These are phyloP conservation scores for Drosophila murphyi DNA, from an alignment of 1,140 invertebrate genomes.

Conservation along the genomic window DNA sequence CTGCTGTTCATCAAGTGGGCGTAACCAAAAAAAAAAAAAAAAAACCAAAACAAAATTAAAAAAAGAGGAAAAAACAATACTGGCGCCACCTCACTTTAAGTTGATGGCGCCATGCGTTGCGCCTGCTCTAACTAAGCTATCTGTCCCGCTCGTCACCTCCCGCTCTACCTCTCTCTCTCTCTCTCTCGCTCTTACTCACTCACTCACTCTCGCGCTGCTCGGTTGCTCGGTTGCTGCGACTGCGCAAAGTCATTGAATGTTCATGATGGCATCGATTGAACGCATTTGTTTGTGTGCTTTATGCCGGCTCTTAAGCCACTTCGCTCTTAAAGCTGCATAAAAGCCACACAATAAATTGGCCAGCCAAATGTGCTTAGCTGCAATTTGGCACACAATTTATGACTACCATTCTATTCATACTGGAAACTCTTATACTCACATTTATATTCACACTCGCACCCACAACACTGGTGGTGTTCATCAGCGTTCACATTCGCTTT, in stretches of 20 bases:
- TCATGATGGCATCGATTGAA: constrained; percentile 38
- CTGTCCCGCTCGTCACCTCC: constrained; percentile 20
- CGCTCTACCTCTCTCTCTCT: constrained; percentile 2
- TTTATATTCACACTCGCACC: neutral
- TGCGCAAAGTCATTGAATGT: constrained; percentile 43
- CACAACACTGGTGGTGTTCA: neutral
- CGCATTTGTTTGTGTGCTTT: constrained; percentile 14
- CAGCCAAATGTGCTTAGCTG: constrained; percentile 43
- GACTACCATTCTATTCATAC: constrained; percentile 24
- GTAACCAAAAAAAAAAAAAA: constrained; percentile 77
- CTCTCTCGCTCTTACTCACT: constrained; percentile 7
- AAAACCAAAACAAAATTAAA: constrained; percentile 41
- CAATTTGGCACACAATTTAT: constrained; percentile 58
- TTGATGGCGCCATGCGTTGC: constrained; percentile 64
- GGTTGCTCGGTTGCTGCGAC: constrained; percentile 20
- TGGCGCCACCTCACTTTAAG: constrained; percentile 78
- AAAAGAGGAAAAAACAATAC: constrained; percentile 61
- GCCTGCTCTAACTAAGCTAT: constrained; percentile 55
- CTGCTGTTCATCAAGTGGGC: constrained; percentile 69
- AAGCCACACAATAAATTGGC: constrained; percentile 41
- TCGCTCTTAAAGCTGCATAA: constrained; percentile 34
- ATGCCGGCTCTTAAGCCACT: constrained; percentile 26
- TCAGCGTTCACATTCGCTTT: constrained; percentile 10
- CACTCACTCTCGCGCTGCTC: neutral
- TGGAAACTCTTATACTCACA: constrained; percentile 1